Evolutionary conservation across 2,888 invertebrate species (phyloP).

Genomic region (Melanostoma scalare): DNA sequence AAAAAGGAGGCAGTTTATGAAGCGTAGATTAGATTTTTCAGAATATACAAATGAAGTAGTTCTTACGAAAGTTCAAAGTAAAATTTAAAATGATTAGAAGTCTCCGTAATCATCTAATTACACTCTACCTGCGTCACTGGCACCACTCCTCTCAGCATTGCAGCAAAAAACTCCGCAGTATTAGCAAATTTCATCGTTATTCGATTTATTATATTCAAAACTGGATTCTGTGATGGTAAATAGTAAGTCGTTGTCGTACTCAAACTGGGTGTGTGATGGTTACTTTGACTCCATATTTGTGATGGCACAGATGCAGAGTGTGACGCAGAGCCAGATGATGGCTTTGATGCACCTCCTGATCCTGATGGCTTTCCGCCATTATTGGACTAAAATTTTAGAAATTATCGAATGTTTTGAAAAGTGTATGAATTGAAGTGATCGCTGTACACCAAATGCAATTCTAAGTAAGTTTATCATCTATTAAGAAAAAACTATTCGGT

Average conservation of each 20-base stretch:
- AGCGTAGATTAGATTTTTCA: too few species aligned
- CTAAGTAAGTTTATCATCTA: too few species aligned
- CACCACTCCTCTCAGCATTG: constrained; percentile 72
- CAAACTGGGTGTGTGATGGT: constrained; percentile 36
- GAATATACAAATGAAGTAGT: too few species aligned
- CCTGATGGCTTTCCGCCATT: constrained; percentile 19
- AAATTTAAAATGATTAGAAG: background rate
- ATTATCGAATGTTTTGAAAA: background rate
- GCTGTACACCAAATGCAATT: constrained; percentile 26
- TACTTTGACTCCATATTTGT: constrained; percentile 46
- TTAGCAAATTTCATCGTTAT: constrained; percentile 74
- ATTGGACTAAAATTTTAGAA: constrained; percentile 35
- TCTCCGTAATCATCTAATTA: too few species aligned
- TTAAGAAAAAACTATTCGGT: too few species aligned
- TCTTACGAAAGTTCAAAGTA: too few species aligned
- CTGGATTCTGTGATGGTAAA: constrained; percentile 73
- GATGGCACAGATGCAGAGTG: constrained; percentile 21
- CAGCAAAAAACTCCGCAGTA: constrained; percentile 74
- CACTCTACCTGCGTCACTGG: constrained; percentile 59
- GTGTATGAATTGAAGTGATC: background rate
- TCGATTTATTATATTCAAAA: constrained; percentile 74
- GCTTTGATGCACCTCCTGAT: constrained; percentile 32
- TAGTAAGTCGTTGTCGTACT: constrained; percentile 61
- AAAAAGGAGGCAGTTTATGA: too few species aligned
- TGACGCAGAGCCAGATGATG: constrained; percentile 27